Evolutionary conservation across 2,113 vertebrate genomes (phyloP), one percentile per base, ranked within the genome.

Genomic region (Rhynchomys soricoides): DNA sequence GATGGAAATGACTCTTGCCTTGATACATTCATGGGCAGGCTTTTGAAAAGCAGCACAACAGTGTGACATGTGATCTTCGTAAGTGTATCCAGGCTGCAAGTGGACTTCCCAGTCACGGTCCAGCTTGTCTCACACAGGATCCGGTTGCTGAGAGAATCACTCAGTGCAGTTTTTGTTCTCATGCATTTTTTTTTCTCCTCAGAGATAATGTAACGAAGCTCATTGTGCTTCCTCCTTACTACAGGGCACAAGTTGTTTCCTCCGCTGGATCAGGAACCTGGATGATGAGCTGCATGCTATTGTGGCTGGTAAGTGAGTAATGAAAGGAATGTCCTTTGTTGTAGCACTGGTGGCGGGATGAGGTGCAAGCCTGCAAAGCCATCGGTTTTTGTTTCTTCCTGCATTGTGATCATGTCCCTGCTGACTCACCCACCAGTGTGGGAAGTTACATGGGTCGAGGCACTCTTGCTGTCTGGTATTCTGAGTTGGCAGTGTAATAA

Each of bases 211-310:
- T 92, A 91, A 90, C 43, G 7, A 9, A 92, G 79, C 50, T 87
- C 94, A 93, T 66, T 96, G 77, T 97, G n/a, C 78, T 95, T 93
- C 97, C 89, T 96, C 11, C 94, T 73, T 73, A 93, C 64, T 89
- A 0, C 97, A 99, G 99, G 99, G 99, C 95, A 99, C 99, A 1
- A 99, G 99, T 98, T 99, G 99, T 97, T 99, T 99, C 96, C 97
- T 99, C 89, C 99, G 99, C 59, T 99, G 99, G 99, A 92, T 99
- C 95, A 99, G 99, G 96, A 99, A 99, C 97, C 98, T 99, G 31
- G 99, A 99, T 31, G 99, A 99, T 97, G 99, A 99, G 91, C 99
- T 99, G n/a, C 99, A 99, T 68, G 99, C 99, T 8, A 99, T 99
- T 79, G 98, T 99, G 97, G 99, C 99, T 81, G 99, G 99, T 99